These are phyloP conservation scores for Hippocampus mohnikei DNA, from an alignment of 2,113 vertebrate species.

Conservation along the genomic window DNA sequence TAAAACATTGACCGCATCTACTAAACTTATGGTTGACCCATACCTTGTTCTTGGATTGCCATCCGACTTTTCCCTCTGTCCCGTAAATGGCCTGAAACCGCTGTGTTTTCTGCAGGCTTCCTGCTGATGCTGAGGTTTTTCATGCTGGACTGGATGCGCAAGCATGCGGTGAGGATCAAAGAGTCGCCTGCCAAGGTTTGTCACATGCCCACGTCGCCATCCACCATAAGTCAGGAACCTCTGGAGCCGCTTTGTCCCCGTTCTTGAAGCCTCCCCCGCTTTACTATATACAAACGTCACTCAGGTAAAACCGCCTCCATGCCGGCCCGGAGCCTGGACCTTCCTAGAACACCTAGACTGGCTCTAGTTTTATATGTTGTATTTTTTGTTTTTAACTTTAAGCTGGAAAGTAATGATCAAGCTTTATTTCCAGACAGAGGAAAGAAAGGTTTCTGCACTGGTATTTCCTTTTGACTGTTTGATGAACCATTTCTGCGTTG, in stretches of 20 bases:
- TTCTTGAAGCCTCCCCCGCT: conserved; percentile 10
- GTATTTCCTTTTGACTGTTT: conserved; percentile 6
- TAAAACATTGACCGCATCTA: too few relatives aligned
- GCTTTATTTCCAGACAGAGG: conserved; percentile 13
- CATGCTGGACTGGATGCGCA: conserved; percentile 61
- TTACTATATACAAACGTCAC: conserved; percentile 7
- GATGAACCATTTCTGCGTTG: neutral
- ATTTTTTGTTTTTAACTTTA: neutral
- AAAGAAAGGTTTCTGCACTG: conserved; percentile 18
- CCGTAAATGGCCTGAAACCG: neutral
- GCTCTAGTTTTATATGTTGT: conserved; percentile 26
- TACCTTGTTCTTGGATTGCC: neutral
- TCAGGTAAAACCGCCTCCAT: conserved; percentile 47
- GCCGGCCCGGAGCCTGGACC: conserved; percentile 42
- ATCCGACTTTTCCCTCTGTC: neutral
- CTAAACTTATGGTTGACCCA: too few relatives aligned
- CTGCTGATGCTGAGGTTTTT: conserved; percentile 72
- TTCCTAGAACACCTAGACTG: conserved; percentile 34
- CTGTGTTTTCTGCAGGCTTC: conserved; percentile 57
- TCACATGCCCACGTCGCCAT: neutral
- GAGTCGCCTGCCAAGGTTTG: neutral
- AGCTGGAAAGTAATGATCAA: conserved; percentile 9
- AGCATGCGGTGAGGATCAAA: neutral
- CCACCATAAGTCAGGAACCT: conserved; percentile 8
- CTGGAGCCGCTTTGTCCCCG: conserved; percentile 5